These are phyloP conservation scores for Anthoscopus minutus DNA, from an alignment of 2,113 vertebrate genomes.

Conservation along the genomic window DNA sequence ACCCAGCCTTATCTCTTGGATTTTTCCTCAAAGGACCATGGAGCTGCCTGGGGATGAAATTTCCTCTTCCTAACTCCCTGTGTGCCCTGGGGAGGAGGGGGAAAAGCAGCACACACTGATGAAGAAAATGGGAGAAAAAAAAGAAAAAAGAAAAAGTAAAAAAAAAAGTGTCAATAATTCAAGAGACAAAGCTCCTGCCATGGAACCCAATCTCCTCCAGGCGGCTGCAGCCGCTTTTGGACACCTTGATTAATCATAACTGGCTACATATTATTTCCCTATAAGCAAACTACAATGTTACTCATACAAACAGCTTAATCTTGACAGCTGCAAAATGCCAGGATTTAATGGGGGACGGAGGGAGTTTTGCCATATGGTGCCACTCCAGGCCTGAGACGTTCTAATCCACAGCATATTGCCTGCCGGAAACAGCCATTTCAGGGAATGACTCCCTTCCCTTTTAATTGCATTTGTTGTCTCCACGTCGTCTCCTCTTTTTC, in stretches of 20 bases:
- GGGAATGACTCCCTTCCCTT: slow-evolving; percentile 21
- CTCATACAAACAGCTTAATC: slow-evolving; percentile 77
- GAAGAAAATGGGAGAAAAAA: fast-evolving
- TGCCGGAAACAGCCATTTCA: slow-evolving; percentile 54
- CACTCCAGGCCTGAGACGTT: slow-evolving; percentile 65
- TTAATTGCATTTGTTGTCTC: neutral
- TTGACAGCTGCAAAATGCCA: slow-evolving; percentile 79
- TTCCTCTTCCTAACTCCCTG: fast-evolving
- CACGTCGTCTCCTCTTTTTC: neutral
- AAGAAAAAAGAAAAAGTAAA: fast-evolving
- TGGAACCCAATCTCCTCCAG: slow-evolving; percentile 32
- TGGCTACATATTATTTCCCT: slow-evolving; percentile 73
- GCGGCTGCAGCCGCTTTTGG: slow-evolving; percentile 61
- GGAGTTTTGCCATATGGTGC: slow-evolving; percentile 73
- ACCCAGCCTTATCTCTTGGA: neutral
- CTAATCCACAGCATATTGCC: slow-evolving; percentile 66
- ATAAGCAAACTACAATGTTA: slow-evolving; percentile 79
- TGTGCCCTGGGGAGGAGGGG: neutral
- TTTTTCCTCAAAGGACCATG: neutral
- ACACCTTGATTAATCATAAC: slow-evolving; percentile 81
- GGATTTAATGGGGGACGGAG: slow-evolving; percentile 72
- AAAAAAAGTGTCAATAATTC: neutral
- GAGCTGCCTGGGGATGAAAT: neutral
- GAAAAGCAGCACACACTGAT: neutral
- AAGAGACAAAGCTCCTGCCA: slow-evolving; percentile 54